Evolutionary conservation across 2,113 vertebrate species (phyloP).

Genomic region (Callithrix jacchus): DNA sequence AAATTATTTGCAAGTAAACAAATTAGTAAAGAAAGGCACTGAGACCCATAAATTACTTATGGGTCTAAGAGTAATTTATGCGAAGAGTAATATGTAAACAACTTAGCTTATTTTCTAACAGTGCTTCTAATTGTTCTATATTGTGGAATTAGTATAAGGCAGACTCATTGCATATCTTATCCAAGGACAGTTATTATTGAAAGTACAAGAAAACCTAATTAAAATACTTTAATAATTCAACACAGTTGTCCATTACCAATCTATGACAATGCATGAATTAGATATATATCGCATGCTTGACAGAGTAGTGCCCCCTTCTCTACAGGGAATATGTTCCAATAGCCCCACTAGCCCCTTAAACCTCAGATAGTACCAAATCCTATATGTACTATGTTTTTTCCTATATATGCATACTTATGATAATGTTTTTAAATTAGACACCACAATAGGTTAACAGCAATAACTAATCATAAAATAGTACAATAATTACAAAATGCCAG

Average conservation of each 20-base stretch:
- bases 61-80: no score
- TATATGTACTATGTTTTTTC: neutral
- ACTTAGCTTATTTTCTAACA: conserved; percentile 14
- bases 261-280: neutral
- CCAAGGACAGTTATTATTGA: conserved; percentile 4
- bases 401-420: neutral
- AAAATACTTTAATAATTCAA: neutral
- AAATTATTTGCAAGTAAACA: conserved; percentile 11
- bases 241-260: neutral
- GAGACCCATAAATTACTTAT: no score
- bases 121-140: conserved; percentile 21
- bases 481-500: neutral
- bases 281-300: neutral
- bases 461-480: neutral
- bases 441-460: neutral
- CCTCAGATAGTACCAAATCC: neutral
- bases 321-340: neutral
- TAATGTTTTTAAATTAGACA: neutral
- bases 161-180: neutral
- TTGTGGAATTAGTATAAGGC: neutral
- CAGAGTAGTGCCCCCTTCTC: neutral
- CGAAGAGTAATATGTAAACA: conserved; percentile 27
- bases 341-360: neutral
- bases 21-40: neutral
- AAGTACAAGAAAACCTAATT: conserved; percentile 20